Percentiles rank a stretch among this genome's conserved stretches.
phyloP scores from a whole-genome alignment of 2,113 vertebrate genomes.

The Hippocampus abdominalis region DNA sequence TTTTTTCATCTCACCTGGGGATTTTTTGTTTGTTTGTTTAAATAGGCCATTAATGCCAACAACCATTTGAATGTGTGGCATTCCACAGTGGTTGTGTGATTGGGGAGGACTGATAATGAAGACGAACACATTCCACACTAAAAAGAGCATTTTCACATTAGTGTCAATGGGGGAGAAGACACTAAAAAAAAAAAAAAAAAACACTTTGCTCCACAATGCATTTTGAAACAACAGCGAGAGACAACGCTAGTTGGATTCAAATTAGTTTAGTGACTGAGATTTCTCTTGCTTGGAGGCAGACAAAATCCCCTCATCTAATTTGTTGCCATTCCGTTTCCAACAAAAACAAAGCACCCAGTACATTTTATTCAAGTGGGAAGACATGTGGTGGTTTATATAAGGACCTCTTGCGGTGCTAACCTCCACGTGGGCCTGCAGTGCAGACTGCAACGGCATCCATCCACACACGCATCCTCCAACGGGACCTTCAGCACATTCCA shows the following conservation, averaged over 20 bases:
- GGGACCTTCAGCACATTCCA: constrained; percentile 50
- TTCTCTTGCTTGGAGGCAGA: not conserved
- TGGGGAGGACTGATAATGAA: constrained; percentile 17
- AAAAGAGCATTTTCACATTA: constrained; percentile 34
- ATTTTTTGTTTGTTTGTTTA: not conserved
- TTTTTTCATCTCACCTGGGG: not conserved
- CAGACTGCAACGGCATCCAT: constrained; percentile 31
- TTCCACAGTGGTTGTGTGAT: constrained; percentile 21
- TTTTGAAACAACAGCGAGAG: constrained; percentile 17
- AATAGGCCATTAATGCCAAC: constrained; percentile 1
- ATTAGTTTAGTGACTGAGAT: not conserved
- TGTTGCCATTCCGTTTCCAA: constrained; percentile 41
- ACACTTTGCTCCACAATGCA: constrained; percentile 18
- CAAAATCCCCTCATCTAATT: constrained; percentile 8
- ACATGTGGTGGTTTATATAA: constrained; percentile 66
- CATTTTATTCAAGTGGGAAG: constrained; percentile 50
- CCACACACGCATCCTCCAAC: constrained; percentile 32
- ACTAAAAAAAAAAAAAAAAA: constrained; percentile 11
- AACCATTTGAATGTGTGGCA: constrained; percentile 11
- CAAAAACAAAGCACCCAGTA: constrained; percentile 48
- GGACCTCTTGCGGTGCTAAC: constrained; percentile 49
- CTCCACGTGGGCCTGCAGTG: constrained; percentile 37
- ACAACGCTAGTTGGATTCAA: constrained; percentile 12
- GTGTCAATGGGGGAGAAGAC: constrained; percentile 20
- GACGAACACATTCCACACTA: constrained; percentile 30